Base-by-base conservation (phyloP, 2,113 vertebrate species). In the Setophaga petechia region DNA sequence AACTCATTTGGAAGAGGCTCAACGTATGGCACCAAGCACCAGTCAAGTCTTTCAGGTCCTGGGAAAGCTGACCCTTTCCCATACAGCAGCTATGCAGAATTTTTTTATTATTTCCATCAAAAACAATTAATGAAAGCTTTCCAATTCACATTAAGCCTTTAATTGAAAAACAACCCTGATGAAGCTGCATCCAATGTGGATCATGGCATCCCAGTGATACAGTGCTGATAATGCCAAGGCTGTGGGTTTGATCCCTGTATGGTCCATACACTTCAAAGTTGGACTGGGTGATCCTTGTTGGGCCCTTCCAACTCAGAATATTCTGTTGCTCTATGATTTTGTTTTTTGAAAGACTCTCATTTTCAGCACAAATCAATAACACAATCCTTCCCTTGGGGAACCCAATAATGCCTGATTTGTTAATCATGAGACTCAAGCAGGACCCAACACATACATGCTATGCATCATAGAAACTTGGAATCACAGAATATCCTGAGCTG, bases 1-100 rank as follows among this genome's bases (percentile, higher is more conserved):
- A 77, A 43, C 13, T 19, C 68, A 5, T 17, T 2, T 12, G 46
- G 19, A 63, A 59, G 17, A 15, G 10, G 44, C 55, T 52, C 37
- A 72, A 66, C 49, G 39, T 19, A 20, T 0, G 0, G 15, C 24
- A 58, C 11, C 6, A 8, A 35, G 41, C 68, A 73, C 11, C 0
- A 0, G 18, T 10, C 0, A 17, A 52, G 24, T 3, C 27, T 35
- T 84, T 37, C 4, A 37, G n/a, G 75, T 69, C 31, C 43, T 57
- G 66, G n/a, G 33, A 75, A 49, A 79, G 46, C 54, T 3, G 8
- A 35, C 5, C 10, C 43, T 71, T 85, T 69, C 4, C 82, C 8
- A 6, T 6, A 41, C 8, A 24, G 72, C 59, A 76, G 46, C 25
- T 69, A 31, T 74, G 43, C 37, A 43, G n/a, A 16, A 22, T 31